Evolutionary conservation across 2,888 invertebrate species (phyloP).

Genomic region (Eupithecia insigniata): DNA sequence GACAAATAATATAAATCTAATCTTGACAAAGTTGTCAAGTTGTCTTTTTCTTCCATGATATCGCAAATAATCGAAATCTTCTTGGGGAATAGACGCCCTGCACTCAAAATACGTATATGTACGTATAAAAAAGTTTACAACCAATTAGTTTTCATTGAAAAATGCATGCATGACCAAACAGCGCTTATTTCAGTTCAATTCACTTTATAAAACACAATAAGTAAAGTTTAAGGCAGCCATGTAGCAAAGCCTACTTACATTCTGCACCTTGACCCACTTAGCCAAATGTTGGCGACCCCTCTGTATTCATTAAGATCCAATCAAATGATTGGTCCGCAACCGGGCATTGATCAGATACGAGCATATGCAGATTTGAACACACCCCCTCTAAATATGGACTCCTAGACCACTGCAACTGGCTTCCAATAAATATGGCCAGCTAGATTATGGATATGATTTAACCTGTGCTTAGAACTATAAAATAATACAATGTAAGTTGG

Average conservation of each 20-base stretch:
- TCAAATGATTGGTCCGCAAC: slow-evolving; percentile 31
- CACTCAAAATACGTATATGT: too few species aligned
- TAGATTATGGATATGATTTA: background rate
- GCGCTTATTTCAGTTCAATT: background rate
- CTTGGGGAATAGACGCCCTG: background rate
- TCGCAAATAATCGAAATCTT: too few species aligned
- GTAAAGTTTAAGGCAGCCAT: background rate
- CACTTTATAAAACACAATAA: background rate
- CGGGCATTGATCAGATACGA: slow-evolving; percentile 37
- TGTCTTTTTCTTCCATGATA: background rate
- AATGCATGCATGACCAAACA: background rate
- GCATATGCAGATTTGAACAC: slow-evolving; percentile 39
- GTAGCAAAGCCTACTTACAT: background rate
- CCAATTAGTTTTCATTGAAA: background rate
- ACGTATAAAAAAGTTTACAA: background rate
- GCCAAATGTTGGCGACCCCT: slow-evolving; percentile 42
- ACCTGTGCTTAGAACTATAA: background rate
- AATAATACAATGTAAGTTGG: too few species aligned
- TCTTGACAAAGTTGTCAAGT: background rate
- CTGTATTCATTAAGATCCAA: slow-evolving; percentile 35
- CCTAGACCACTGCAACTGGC: background rate
- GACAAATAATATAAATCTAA: background rate
- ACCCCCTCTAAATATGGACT: slow-evolving; percentile 39
- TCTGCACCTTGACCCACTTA: slow-evolving; percentile 32
- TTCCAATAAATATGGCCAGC: background rate